Evolutionary conservation across 2,888 invertebrate species (phyloP).

Genomic region (Parnassius mnemosyne): DNA sequence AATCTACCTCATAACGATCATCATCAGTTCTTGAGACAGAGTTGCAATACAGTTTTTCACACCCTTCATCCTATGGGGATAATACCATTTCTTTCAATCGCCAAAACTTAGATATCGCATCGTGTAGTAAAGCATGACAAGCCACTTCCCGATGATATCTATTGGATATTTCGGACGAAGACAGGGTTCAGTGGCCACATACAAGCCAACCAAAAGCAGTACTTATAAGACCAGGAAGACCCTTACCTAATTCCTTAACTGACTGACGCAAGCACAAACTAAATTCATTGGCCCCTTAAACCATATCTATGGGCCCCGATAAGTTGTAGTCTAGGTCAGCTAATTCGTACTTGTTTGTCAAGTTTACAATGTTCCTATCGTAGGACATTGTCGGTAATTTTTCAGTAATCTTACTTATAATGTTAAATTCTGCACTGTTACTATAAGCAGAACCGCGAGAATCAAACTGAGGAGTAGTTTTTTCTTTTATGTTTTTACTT

Average conservation of each 20-base stretch:
- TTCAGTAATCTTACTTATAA: background rate
- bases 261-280: background rate
- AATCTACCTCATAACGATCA: background rate
- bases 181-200: background rate
- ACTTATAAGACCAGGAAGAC: background rate
- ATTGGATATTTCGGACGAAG: background rate
- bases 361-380: background rate
- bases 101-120: background rate
- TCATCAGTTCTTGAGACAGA: background rate
- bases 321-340: background rate
- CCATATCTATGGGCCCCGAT: background rate
- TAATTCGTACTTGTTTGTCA: background rate
- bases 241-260: background rate
- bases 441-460: background rate
- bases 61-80: background rate
- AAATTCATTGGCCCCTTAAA: slow-evolving; percentile 1
- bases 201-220: background rate
- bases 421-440: background rate
- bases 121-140: slow-evolving; percentile 1
- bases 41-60: background rate
- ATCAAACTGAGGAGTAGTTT: background rate
- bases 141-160: background rate
- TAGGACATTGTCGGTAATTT: background rate
- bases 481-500: background rate
- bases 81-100: background rate